Evolutionary conservation across 92 coral and sea anemone species (phyloP).

Genomic region (Umimayanthus chanpuru): DNA sequence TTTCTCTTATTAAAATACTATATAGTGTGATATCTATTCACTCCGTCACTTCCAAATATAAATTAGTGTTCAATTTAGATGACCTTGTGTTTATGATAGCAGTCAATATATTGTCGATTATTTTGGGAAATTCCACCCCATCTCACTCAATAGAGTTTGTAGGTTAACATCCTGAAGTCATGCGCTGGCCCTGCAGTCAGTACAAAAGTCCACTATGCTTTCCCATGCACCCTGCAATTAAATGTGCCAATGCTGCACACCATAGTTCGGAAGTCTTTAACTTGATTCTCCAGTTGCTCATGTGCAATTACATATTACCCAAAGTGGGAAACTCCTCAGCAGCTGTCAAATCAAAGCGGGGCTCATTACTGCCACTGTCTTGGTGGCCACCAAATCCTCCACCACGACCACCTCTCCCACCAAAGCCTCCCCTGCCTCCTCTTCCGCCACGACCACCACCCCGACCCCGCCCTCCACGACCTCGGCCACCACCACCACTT

Average conservation of each 20-base stretch:
- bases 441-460: slow-evolving; percentile 70
- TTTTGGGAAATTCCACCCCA: neutral
- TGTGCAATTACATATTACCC: slow-evolving; percentile 50
- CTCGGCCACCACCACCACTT: slow-evolving; percentile 62
- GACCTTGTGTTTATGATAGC: slow-evolving; percentile 32
- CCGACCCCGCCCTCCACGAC: slow-evolving; percentile 74
- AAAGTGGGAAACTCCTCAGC: slow-evolving; percentile 94
- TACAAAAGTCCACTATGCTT: slow-evolving; percentile 16
- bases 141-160: slow-evolving; percentile 11
- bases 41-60: slow-evolving; percentile 29
- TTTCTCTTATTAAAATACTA: slow-evolving; percentile 43
- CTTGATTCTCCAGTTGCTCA: slow-evolving; percentile 6
- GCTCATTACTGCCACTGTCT: slow-evolving; percentile 53
- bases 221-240: slow-evolving; percentile 16
- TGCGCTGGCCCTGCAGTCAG: slow-evolving; percentile 5
- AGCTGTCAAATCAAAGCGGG: slow-evolving; percentile 67
- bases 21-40: slow-evolving; percentile 12
- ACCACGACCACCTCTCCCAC: slow-evolving; percentile 70
- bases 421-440: slow-evolving; percentile 44
- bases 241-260: slow-evolving; percentile 13
- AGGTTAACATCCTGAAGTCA: slow-evolving; percentile 15
- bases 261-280: neutral
- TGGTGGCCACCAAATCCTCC: slow-evolving; percentile 51
- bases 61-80: slow-evolving; percentile 39
- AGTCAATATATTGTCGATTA: slow-evolving; percentile 16